These are phyloP conservation scores for Argopecten irradians DNA, from an alignment of 1,140 invertebrate species.

Conservation along the genomic window DNA sequence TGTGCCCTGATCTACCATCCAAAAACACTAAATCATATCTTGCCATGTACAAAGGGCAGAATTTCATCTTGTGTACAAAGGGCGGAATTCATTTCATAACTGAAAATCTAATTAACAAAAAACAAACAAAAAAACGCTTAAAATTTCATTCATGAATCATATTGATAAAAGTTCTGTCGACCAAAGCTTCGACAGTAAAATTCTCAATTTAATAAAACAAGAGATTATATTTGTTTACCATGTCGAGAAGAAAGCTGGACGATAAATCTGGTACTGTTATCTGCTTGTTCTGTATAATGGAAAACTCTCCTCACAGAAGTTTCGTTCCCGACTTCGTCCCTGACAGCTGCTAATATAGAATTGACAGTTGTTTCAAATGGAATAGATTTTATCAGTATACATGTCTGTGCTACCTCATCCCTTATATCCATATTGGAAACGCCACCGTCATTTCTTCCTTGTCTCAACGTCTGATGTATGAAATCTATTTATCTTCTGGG, in stretches of 20 bases:
- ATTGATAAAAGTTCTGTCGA: too few relatives aligned
- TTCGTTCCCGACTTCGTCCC: background rate
- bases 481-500: background rate
- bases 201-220: too few relatives aligned
- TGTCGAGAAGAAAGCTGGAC: background rate
- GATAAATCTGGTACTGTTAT: background rate
- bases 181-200: too few relatives aligned
- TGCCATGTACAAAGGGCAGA: too few relatives aligned
- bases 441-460: background rate
- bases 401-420: background rate
- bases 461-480: background rate
- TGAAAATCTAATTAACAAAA: too few relatives aligned
- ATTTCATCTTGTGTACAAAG: too few relatives aligned
- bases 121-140: too few relatives aligned
- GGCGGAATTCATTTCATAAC: too few relatives aligned
- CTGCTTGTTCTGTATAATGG: background rate
- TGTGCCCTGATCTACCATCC: too few relatives aligned
- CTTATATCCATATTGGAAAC: background rate
- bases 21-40: too few relatives aligned
- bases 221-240: too few relatives aligned
- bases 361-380: background rate
- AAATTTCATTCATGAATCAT: too few relatives aligned
- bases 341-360: background rate
- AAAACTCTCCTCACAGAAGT: background rate
- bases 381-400: background rate